phyloP scores from a whole-genome alignment of 1,140 invertebrate genomes.

The Tetramorium simillimum region DNA sequence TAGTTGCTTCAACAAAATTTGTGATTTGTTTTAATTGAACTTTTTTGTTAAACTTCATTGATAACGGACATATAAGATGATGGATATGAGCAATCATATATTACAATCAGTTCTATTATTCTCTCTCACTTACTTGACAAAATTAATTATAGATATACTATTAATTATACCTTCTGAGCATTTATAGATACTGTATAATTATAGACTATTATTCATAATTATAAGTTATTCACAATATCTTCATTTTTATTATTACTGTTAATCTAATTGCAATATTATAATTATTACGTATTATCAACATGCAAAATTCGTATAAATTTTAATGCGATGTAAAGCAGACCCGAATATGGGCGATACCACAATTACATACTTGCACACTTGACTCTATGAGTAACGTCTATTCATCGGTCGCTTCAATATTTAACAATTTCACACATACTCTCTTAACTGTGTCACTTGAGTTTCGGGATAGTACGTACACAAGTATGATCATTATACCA shows the following conservation, averaged over 20 bases:
- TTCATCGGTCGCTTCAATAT: conserved; percentile 14
- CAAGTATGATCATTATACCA: not conserved
- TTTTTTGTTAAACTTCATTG: not conserved
- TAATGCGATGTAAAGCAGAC: not conserved
- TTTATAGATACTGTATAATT: not conserved
- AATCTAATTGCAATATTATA: not conserved
- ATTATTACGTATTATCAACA: conserved; percentile 3
- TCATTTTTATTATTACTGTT: not conserved
- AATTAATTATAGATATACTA: not conserved
- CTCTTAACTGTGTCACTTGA: not conserved
- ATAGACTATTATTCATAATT: not conserved
- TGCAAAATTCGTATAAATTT: not conserved
- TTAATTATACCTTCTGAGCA: not conserved
- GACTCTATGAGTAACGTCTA: not conserved
- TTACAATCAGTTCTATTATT: not conserved
- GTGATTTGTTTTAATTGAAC: not conserved
- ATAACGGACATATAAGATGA: not conserved
- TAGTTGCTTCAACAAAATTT: not conserved
- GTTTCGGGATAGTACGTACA: not conserved
- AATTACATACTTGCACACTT: not conserved
- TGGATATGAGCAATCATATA: no score
- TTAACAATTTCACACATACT: conserved; percentile 23
- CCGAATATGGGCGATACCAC: not conserved
- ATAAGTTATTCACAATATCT: not conserved
- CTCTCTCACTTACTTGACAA: not conserved